phyloP scores from a whole-genome alignment of 2,797 vertebrate genomes.

The Galago senegalensis region DNA sequence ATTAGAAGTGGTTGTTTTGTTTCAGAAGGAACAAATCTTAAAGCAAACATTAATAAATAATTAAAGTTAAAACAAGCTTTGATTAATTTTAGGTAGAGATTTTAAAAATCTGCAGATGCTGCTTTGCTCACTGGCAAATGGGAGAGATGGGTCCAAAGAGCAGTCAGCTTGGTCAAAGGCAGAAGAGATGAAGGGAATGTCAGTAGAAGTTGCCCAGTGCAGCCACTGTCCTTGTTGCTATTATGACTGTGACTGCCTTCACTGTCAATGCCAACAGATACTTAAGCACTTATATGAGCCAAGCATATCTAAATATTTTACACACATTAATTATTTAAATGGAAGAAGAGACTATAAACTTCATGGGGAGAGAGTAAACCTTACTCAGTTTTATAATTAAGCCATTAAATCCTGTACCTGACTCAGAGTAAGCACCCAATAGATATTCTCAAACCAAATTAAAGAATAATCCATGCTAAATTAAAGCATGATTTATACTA shows the following conservation, averaged over 20 bases:
- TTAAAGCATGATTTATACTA: background rate
- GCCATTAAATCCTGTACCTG: background rate
- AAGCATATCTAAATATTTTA: background rate
- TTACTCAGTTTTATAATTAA: background rate
- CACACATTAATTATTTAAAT: constrained; percentile 34
- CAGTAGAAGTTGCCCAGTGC: background rate
- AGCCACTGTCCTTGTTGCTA: background rate
- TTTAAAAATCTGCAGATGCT: background rate
- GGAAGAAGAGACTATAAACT: background rate
- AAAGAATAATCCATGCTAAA: background rate
- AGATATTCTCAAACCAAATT: background rate
- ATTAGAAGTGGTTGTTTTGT: background rate
- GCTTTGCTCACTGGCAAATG: background rate
- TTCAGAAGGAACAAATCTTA: constrained; percentile 17
- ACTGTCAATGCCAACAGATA: background rate
- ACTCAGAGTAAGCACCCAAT: background rate
- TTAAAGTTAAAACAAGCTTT: constrained; percentile 27
- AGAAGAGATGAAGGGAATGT: background rate
- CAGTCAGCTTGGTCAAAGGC: background rate
- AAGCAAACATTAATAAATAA: constrained; percentile 29
- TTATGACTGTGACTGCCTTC: background rate
- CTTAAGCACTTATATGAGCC: background rate
- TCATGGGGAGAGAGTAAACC: background rate
- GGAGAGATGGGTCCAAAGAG: background rate
- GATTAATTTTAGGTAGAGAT: background rate